Evolutionary conservation across 2,797 vertebrate genomes (phyloP), one percentile per base, ranked within the genome.

Genomic region (Microtus obscurus): DNA sequence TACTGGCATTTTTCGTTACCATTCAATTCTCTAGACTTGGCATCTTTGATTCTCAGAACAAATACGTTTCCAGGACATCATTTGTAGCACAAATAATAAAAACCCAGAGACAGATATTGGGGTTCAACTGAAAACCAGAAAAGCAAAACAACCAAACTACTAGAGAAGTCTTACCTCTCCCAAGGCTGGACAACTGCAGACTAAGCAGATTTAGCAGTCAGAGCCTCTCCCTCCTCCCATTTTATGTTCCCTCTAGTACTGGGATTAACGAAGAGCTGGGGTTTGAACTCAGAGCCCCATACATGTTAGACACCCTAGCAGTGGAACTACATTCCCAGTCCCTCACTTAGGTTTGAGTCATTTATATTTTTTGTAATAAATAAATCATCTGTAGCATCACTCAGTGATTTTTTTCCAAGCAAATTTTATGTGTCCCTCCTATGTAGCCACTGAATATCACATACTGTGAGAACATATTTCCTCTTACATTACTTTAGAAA

Each of bases 31-130:
- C 27, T 91, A 31, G 74, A 85, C 59, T 91, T 85, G 51, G 76
- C 25, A 91, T 92, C 80, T 78, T 43, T 76, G 89, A 95, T 48
- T 81, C 29, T 95, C 23, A 80, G 67, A 37, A 96, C 23, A 92
- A 71, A 89, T 71, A n/a, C 85, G 93, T 88, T 85, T 16, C 25
- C 14, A 85, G 82, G 74, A 85, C 12, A 61, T 79, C n/a, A 67
- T 69, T 73, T 56, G 19, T 56, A 56, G 19, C 19, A 56, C 56
- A 56, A 56, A 56, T 21, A 56, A 56, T 56, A 56, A 56, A 56
- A 56, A 56, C 19, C 56, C 19, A 56, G 56, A 56, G 19, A 56
- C 19, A 21, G 56, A 56, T 56, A 7, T 56, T 21, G 19, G 56
- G 56, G 56, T 56, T 56, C 56, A 56, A 56, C 6, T 7, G 6